These are phyloP conservation scores for Cloeon dipterum DNA, from an alignment of 2,888 invertebrate genomes.

Conservation along the genomic window DNA sequence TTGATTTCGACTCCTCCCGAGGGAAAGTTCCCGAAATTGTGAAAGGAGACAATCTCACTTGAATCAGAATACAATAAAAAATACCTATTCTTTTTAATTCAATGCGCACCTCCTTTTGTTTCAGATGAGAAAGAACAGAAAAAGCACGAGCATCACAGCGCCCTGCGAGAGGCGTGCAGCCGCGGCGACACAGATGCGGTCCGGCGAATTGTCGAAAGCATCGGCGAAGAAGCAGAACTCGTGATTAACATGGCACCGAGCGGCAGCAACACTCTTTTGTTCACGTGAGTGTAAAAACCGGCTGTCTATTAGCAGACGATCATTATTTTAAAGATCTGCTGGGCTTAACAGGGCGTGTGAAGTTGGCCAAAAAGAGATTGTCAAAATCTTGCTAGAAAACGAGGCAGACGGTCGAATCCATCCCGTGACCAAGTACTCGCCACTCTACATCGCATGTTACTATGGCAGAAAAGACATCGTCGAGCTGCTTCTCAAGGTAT, in stretches of 20 bases:
- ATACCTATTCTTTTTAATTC: too few relatives aligned
- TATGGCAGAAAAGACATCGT: slow-evolving; percentile 63
- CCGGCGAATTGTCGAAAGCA: slow-evolving; percentile 35
- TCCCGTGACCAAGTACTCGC: slow-evolving; percentile 77
- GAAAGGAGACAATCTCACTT: too few relatives aligned
- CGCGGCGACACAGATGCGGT: slow-evolving; percentile 47
- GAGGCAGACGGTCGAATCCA: slow-evolving; percentile 79
- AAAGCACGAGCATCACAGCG: slow-evolving; percentile 45
- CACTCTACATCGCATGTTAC: slow-evolving; percentile 74
- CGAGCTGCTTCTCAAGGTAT: slow-evolving; percentile 40
- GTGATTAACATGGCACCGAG: slow-evolving; percentile 71
- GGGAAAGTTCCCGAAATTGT: too few relatives aligned
- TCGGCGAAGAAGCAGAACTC: slow-evolving; percentile 40
- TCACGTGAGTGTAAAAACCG: slow-evolving; percentile 65
- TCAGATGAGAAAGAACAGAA: slow-evolving; percentile 50
- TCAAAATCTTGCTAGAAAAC: slow-evolving; percentile 48
- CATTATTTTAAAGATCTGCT: too few relatives aligned
- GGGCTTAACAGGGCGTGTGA: slow-evolving; percentile 51
- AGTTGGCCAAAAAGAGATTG: slow-evolving; percentile 55
- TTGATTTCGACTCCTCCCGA: too few relatives aligned
- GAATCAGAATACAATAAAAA: too few relatives aligned
- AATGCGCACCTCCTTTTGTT: too few relatives aligned
- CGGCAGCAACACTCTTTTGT: slow-evolving; percentile 69
- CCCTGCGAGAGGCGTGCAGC: slow-evolving; percentile 50
- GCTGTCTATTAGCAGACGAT: too few relatives aligned